These are phyloP conservation scores for Machimus atricapillus DNA, from an alignment of 2,888 invertebrate species.

Conservation along the genomic window DNA sequence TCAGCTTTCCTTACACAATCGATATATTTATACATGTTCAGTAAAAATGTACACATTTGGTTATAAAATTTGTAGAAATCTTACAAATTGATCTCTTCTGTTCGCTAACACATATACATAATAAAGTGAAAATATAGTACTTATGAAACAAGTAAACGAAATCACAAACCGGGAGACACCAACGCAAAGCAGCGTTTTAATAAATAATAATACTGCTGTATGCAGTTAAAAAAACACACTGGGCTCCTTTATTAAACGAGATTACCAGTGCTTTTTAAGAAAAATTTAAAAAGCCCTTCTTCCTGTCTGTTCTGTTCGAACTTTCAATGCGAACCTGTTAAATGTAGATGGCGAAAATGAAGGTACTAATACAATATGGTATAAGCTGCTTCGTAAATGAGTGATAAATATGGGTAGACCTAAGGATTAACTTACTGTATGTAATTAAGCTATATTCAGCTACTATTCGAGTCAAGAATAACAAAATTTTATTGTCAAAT, in stretches of 20 bases:
- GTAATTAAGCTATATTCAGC: background rate
- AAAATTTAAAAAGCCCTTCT: background rate
- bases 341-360: background rate
- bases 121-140: background rate
- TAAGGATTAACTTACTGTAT: background rate
- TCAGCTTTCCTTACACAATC: background rate
- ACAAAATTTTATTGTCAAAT: slow-evolving; percentile 26
- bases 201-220: background rate
- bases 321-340: background rate
- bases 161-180: background rate
- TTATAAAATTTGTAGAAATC: slow-evolving; percentile 38
- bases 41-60: slow-evolving; percentile 30
- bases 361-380: background rate
- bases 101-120: slow-evolving; percentile 5
- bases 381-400: background rate
- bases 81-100: slow-evolving; percentile 23
- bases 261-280: background rate
- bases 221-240: background rate
- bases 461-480: background rate
- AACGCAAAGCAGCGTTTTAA: background rate
- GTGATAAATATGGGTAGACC: background rate
- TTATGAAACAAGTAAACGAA: background rate
- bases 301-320: background rate
- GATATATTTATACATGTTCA: background rate
- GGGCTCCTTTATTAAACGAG: background rate